Evolutionary conservation across 1,140 invertebrate species (phyloP), one percentile per base, ranked within the genome.

Genomic region (Orchesella cincta): DNA sequence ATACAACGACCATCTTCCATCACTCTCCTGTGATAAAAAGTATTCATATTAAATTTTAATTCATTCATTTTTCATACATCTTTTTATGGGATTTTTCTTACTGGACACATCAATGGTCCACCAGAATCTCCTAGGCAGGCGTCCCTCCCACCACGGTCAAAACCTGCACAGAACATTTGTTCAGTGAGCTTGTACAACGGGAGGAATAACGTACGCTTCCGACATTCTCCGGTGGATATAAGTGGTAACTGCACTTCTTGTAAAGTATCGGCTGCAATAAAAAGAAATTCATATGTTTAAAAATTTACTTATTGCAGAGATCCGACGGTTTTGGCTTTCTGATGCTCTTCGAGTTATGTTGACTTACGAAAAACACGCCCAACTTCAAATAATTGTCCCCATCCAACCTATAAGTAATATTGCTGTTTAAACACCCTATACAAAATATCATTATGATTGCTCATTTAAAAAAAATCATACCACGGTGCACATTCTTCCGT

Each of bases 151-250:
- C 90, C 90, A 1, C 90, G 88, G 35, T 88, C 88, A 84, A 90
- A 93, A 0, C 94, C 94, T 2, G 94, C 94, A 83, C 94, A 96
- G 84, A 95, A 93, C 94, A 96, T 96, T 83, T 95, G 92, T 34
- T 93, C 90, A 0, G 93, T 95, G 36, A 95, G 92, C 33, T 90
- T 88, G 82, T 94, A 94, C 20, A 92, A 85, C 12, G 91, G 91
- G 33, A 95, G 86, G 79, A 94, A 92, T 0, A 94, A 85, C 29
- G 93, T 94, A 71, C 91, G 87, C 54, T 91, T 92, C 18, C 92
- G 89, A 83, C 94, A 96, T 82, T 94, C 92, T 67, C 90, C 88
- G 1, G 92, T 93, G 8, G 92, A 92, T 73, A 95, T 92, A 18
- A 95, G 88, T 14, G 94, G 94, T 78, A 96, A 84, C 83, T 94